Evolutionary conservation across 2,888 invertebrate species (phyloP), one percentile per base, ranked within the genome.

Genomic region (Acanthococcus lagerstroemiae): DNA sequence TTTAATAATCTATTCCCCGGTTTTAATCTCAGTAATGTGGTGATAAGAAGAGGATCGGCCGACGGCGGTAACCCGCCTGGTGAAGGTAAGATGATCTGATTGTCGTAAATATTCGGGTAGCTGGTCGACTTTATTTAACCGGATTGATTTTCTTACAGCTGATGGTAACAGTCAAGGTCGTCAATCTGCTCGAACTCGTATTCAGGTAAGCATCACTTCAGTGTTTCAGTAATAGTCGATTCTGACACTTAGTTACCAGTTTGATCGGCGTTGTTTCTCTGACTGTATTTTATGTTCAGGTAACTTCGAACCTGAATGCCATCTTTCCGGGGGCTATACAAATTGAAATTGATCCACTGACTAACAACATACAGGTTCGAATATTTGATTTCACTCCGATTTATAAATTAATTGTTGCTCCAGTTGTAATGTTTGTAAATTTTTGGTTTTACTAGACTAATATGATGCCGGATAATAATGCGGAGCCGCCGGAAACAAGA

Each of bases 301-400:
- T 52, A 17, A 52, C 52, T 37, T 54, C 63, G 2, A 54, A 44
- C n/a, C n/a, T 63, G 5, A 63, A 54, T 44, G 7, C 52, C 24
- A 54, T 54, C 9, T 27, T 21, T 24, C 60, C 60, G 2, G 54
- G 63, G n/a, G 63, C 63, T 3, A 63, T 63, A 19, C 63, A 63
- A 22, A 63, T 63, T 44, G 63, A 63, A 52, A 63, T 63, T 9
- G 63, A 63, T 7, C 54, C 63, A 1, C 21, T 54, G 15, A 37
- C 54, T 1, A 52, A 24, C 30, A 63, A 52, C 25, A 24, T 63
- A 6, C 63, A 63, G 52, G 55, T 26, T 1, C 25, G 22, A 27
- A 24, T 15, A 2, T 15, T 27, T 1, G 7, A 21, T 55, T n/a
- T n/a, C n/a, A 48, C 48, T 60, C 4, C 21, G 15, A 25, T 37